phyloP scores from a whole-genome alignment of 2,113 vertebrate genomes.

The Bos javanicus region DNA sequence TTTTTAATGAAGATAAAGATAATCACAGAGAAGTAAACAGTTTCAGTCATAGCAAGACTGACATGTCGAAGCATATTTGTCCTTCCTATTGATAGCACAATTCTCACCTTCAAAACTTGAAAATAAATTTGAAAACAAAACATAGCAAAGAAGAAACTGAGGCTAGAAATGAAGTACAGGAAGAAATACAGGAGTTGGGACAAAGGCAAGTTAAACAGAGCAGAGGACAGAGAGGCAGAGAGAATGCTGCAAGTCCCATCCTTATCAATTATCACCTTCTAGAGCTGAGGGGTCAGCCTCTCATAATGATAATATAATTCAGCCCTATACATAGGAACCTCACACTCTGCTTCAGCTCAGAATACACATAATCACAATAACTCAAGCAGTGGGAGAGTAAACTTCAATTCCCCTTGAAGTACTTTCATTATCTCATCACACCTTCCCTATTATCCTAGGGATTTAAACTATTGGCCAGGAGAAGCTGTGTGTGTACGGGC shows the following conservation, averaged over 20 bases:
- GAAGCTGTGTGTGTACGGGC: background rate
- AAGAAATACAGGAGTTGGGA: background rate
- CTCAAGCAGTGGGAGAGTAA: background rate
- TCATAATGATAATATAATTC: background rate
- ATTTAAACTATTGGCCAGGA: constrained; percentile 5
- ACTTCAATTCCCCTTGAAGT: background rate
- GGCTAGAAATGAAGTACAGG: background rate
- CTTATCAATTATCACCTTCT: constrained; percentile 20
- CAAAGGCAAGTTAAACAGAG: background rate
- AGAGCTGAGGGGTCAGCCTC: background rate
- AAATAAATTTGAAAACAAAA: background rate
- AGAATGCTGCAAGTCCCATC: background rate
- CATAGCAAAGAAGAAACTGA: background rate
- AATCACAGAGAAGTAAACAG: background rate
- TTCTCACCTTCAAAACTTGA: background rate
- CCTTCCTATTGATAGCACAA: background rate
- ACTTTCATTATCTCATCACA: background rate
- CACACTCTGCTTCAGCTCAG: constrained; percentile 1
- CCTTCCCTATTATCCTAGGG: background rate
- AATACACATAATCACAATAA: background rate
- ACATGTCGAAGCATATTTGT: background rate
- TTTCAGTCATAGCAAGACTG: background rate
- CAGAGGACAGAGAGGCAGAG: background rate
- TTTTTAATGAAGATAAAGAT: background rate
- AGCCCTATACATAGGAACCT: background rate